phyloP scores from a whole-genome alignment of 2,888 invertebrate species.

The Trichacis sp. region DNA sequence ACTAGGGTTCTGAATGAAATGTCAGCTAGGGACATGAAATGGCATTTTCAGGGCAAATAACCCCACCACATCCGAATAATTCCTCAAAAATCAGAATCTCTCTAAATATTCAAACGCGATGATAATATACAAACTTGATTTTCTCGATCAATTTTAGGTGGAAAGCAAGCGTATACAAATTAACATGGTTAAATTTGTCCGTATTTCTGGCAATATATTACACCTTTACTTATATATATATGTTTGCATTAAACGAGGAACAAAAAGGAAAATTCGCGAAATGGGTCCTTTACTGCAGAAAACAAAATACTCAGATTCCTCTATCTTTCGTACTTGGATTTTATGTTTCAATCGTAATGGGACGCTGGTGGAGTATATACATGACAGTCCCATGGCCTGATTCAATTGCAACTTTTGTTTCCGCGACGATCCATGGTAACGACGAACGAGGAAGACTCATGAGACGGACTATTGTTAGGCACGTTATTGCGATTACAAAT shows the following conservation, averaged over 20 bases:
- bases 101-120: too few relatives aligned
- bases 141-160: conserved; percentile 90
- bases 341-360: conserved; percentile 93
- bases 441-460: conserved; percentile 72
- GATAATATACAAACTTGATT: too few relatives aligned
- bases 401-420: conserved; percentile 72
- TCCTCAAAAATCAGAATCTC: too few relatives aligned
- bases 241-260: conserved; percentile 75
- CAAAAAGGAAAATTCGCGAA: conserved; percentile 85
- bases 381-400: conserved; percentile 74
- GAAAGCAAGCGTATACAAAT: conserved; percentile 94
- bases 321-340: conserved; percentile 94
- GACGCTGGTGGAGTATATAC: conserved; percentile 83
- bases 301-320: conserved; percentile 89
- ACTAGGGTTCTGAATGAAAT: too few relatives aligned
- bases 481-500: too few relatives aligned
- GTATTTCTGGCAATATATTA: conserved; percentile 86
- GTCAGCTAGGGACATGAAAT: too few relatives aligned
- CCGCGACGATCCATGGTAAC: conserved; percentile 73
- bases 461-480: conserved; percentile 72
- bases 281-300: conserved; percentile 86
- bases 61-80: too few relatives aligned
- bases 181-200: conserved; percentile 90
- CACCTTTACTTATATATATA: conserved; percentile 81
- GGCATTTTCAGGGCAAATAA: too few relatives aligned